Conservation (phyloP, 2,113 vertebrate species). For the Gorsachius goisagi region DNA sequence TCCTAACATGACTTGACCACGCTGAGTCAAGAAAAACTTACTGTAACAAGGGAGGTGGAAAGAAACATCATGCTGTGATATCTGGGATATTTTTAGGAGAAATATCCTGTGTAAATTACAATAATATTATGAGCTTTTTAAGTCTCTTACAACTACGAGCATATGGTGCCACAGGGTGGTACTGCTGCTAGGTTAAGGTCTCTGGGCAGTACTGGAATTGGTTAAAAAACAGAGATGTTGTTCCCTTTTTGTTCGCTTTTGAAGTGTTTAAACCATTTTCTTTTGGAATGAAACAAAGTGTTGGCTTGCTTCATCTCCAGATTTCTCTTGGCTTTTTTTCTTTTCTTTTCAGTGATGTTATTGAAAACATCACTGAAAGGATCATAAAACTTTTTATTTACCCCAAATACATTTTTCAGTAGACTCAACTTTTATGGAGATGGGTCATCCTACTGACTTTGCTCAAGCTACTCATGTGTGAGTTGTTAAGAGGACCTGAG, state of each 20-base stretch:
- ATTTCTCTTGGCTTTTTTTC: background rate
- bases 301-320: background rate
- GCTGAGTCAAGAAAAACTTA: background rate
- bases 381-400: constrained; percentile 33
- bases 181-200: constrained; percentile 36
- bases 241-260: background rate
- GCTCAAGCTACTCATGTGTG: constrained; percentile 26
- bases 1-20: background rate
- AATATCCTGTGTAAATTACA: background rate
- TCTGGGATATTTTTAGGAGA: constrained; percentile 9
- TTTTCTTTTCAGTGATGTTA: no score
- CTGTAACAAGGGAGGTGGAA: background rate
- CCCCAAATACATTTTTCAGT: constrained; percentile 20
- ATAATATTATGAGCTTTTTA: constrained; percentile 25
- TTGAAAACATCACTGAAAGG: background rate
- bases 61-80: background rate
- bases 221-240: background rate
- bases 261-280: background rate
- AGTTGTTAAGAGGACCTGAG: constrained; percentile 27
- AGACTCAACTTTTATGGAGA: constrained; percentile 23
- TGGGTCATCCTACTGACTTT: background rate
- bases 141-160: constrained; percentile 39
- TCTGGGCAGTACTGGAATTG: constrained; percentile 14
- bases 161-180: constrained; percentile 22
- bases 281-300: background rate